Percentiles rank a stretch among this genome's conserved stretches.
These are phyloP conservation scores for Knipowitschia caucasica DNA, from an alignment of 2,797 vertebrate genomes.

Conservation along the genomic window DNA sequence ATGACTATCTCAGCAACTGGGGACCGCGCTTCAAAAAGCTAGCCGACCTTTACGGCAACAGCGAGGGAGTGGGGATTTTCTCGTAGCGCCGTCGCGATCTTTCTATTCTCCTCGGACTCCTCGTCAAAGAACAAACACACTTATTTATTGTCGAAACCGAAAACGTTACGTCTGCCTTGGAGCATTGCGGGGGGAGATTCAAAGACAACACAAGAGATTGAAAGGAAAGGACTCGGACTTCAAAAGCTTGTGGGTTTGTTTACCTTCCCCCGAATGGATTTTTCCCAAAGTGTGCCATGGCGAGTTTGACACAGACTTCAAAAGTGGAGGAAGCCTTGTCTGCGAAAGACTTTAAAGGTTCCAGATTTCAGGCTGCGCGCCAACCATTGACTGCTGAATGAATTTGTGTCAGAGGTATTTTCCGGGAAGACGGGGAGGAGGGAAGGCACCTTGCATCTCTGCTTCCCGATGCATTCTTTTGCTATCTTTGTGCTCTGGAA, in stretches of 20 bases:
- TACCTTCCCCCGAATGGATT: slow-evolving; percentile 67
- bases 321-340: slow-evolving; percentile 67
- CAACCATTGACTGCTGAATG: slow-evolving; percentile 59
- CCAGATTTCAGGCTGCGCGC: slow-evolving; percentile 49
- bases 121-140: slow-evolving; percentile 34
- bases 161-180: slow-evolving; percentile 54
- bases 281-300: slow-evolving; percentile 60
- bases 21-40: slow-evolving; percentile 95
- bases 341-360: slow-evolving; percentile 68
- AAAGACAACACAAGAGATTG: slow-evolving; percentile 55
- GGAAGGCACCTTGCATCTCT: slow-evolving; percentile 53
- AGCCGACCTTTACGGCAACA: slow-evolving; percentile 90
- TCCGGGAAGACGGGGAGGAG: neutral
- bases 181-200: slow-evolving; percentile 47
- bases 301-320: slow-evolving; percentile 65
- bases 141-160: slow-evolving; percentile 60
- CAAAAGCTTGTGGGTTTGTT: slow-evolving; percentile 67
- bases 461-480: slow-evolving; percentile 69
- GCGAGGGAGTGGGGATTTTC: slow-evolving; percentile 80
- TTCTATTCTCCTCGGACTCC: slow-evolving; percentile 39
- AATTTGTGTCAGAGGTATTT: slow-evolving; percentile 53
- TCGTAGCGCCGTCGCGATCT: slow-evolving; percentile 82
- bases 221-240: slow-evolving; percentile 61
- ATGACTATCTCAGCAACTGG: slow-evolving; percentile 96
- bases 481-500: slow-evolving; percentile 63